Conservation (phyloP, 2,888 invertebrate genomes). For the Callimorpha dominula region DNA sequence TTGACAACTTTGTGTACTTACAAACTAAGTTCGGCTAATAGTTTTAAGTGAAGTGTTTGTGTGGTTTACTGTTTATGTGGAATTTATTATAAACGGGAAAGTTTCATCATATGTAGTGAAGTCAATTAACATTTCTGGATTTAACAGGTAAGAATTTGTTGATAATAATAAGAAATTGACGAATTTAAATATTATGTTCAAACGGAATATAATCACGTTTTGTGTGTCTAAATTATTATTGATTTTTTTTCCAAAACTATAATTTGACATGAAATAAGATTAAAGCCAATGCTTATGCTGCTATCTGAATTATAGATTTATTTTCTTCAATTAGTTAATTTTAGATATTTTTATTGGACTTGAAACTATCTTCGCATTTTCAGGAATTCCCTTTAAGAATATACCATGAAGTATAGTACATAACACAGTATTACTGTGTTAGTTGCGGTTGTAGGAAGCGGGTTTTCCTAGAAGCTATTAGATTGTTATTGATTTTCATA, state of each 20-base stretch:
- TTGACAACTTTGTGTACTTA: constrained; percentile 50
- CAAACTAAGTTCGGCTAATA: constrained; percentile 45
- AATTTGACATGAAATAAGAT: neutral
- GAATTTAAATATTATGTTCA: neutral
- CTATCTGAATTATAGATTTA: neutral
- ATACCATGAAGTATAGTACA: neutral
- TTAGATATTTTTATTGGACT: neutral
- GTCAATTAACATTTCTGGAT: constrained; percentile 38
- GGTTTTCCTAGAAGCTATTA: constrained; percentile 34
- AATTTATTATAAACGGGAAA: constrained; percentile 44
- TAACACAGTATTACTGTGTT: neutral
- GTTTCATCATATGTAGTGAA: constrained; percentile 37
- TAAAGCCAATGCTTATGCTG: neutral
- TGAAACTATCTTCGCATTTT: neutral
- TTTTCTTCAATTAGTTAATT: neutral
- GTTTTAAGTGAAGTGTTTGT: constrained; percentile 51
- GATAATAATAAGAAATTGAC: neutral
- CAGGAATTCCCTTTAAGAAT: neutral
- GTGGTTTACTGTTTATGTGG: constrained; percentile 49
- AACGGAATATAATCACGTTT: neutral
- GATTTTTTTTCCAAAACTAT: neutral
- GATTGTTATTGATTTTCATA: constrained; percentile 38
- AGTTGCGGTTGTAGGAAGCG: constrained; percentile 27
- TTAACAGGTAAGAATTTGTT: constrained; percentile 44
- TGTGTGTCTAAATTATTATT: neutral